Conservation (phyloP, 2,797 vertebrate species). For the Gadopsis bispinosus region DNA sequence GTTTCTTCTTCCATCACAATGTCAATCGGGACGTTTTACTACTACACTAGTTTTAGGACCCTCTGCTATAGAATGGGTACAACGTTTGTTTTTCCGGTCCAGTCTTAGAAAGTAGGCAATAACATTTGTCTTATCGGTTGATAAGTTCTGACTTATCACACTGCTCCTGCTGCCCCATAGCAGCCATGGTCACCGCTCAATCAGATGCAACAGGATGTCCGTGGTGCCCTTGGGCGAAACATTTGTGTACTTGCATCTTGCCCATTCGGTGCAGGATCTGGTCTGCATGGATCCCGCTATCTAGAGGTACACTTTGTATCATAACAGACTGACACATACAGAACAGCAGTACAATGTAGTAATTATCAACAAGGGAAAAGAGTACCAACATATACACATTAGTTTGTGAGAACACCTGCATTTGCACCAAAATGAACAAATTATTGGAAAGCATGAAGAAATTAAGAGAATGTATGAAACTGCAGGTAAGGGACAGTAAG, state of each 20-base stretch:
- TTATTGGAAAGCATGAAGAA: slow-evolving; percentile 33
- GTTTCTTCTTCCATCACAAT: slow-evolving; percentile 3
- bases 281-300: neutral
- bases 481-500: neutral
- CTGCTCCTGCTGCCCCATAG: slow-evolving; percentile 15
- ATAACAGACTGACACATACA: neutral
- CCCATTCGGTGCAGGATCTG: slow-evolving; percentile 3
- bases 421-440: slow-evolving; percentile 29
- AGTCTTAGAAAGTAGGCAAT: neutral
- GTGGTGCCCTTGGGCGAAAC: slow-evolving; percentile 6
- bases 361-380: slow-evolving; percentile 14
- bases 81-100: slow-evolving; percentile 15
- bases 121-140: slow-evolving; percentile 21
- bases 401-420: slow-evolving; percentile 10
- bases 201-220: slow-evolving; percentile 1
- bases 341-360: neutral
- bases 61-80: neutral
- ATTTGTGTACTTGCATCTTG: neutral
- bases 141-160: neutral
- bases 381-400: neutral
- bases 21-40: neutral
- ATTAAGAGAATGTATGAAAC: slow-evolving; percentile 45
- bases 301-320: neutral
- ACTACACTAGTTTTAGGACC: neutral
- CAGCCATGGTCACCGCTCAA: slow-evolving; percentile 33